These are phyloP conservation scores for Empidonax alnorum DNA, from an alignment of 2,113 vertebrate species.

Conservation along the genomic window DNA sequence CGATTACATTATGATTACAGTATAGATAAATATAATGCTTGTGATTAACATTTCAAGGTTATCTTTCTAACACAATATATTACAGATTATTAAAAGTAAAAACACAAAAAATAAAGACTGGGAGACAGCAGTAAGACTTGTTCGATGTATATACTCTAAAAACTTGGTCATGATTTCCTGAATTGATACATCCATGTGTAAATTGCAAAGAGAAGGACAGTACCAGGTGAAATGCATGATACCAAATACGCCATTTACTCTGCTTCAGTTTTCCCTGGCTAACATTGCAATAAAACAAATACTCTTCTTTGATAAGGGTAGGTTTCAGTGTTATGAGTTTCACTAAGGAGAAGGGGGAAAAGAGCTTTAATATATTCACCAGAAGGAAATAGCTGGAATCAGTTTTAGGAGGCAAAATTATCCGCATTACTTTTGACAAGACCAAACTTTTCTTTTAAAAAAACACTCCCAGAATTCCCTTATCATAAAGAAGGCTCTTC, in stretches of 20 bases:
- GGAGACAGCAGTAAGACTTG: neutral
- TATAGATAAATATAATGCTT: neutral
- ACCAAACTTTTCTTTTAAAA: neutral
- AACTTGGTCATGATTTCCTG: neutral
- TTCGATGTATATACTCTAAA: neutral
- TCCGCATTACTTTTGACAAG: neutral
- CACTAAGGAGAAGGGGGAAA: neutral
- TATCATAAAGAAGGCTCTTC: neutral
- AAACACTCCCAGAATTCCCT: neutral
- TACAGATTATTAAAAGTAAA: neutral
- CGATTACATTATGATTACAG: neutral
- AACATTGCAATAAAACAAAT: neutral
- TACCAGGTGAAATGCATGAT: neutral
- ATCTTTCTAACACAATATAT: neutral
- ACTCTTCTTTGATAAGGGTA: neutral
- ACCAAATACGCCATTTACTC: neutral
- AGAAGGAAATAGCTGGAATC: neutral
- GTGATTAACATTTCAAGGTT: neutral
- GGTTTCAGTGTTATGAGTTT: neutral
- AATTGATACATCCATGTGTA: neutral
- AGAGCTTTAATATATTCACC: neutral
- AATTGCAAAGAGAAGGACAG: neutral
- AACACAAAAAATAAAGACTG: neutral
- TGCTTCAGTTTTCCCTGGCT: neutral
- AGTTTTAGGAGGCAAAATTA: neutral